Conservation (phyloP, 1,140 invertebrate species). For the Cyphomyrmex costatus region DNA sequence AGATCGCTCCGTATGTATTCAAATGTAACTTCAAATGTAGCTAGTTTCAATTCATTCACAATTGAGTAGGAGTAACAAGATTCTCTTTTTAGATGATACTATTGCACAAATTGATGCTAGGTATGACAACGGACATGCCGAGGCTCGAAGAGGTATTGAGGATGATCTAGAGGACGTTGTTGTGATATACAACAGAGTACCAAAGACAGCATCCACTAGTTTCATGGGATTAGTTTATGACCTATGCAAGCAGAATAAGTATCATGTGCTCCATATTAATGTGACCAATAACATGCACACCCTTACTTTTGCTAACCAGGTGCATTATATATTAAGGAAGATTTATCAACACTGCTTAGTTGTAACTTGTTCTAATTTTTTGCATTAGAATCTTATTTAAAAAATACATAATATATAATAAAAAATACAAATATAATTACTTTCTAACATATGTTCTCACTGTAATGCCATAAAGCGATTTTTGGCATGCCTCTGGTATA, state of each 20-base stretch:
- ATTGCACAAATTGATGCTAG: slow-evolving; percentile 77
- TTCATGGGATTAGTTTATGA: slow-evolving; percentile 99
- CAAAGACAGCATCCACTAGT: slow-evolving; percentile 99
- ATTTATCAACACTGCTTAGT: background rate
- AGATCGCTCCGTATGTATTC: slow-evolving; percentile 78
- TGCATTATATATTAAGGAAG: slow-evolving; percentile 75
- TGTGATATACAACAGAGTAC: slow-evolving; percentile 98
- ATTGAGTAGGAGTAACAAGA: slow-evolving; percentile 34
- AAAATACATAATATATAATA: too few species aligned
- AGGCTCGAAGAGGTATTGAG: slow-evolving; percentile 40
- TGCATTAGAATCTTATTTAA: too few species aligned
- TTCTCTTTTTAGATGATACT: slow-evolving; percentile 77
- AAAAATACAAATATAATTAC: too few species aligned
- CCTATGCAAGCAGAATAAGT: slow-evolving; percentile 96
- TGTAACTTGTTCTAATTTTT: background rate
- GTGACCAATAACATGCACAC: slow-evolving; percentile 98
- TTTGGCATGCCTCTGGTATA: too few species aligned
- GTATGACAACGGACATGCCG: slow-evolving; percentile 54
- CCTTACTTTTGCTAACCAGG: slow-evolving; percentile 96
- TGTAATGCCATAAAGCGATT: too few species aligned
- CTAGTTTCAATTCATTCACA: background rate
- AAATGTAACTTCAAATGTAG: background rate
- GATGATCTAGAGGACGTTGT: slow-evolving; percentile 88
- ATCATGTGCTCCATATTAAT: slow-evolving; percentile 98
- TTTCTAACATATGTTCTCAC: too few species aligned